Base-by-base conservation (phyloP, 2,797 vertebrate species). In the Sebastes steindachneri region DNA sequence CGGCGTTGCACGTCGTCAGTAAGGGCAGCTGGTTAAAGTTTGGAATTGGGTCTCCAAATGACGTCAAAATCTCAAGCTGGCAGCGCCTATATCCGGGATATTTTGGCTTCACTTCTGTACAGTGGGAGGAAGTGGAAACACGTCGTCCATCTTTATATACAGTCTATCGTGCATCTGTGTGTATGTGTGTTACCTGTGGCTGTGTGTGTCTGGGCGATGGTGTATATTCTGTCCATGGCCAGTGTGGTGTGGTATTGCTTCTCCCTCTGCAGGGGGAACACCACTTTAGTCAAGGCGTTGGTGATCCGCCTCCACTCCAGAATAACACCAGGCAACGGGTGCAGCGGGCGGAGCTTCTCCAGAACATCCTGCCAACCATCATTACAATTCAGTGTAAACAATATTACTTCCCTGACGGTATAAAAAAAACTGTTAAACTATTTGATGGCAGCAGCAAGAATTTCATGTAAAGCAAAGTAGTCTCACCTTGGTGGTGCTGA, bases 301-400 rank as follows among this genome's bases (percentile, higher is more conserved):
- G 96, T 98, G 91, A 99, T 99, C 86, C 97, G 96, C 91, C 97
- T 97, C 99, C 99, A 99, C 84, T 99, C 98, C 73, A 99, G 69
- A 89, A 99, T 98, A 76, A 99, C 93, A n/a, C 96, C 97, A 19
- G 99, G 98, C 87, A 99, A 92, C 1, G 95, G 97, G 88, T 99
- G 98, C 41, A 99, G 91, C 1, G 92, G 84, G 83, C 95, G 96
- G 68, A 99, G 95, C 92, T 98, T 99, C 95, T 98, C 97, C 90
- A 99, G 89, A 89, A 98, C 91, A 79, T 98, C 97, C 98, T 99
- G 93, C 37, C 15, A 8, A 79, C 28, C 37, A 82, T n/a, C 7
- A 77, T 55, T 35, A 28, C 19, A 63, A 19, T 26, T 83, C 7
- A 60, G 54, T 66, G 55, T 60, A 37, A 53, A 41, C n/a, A 10